A percentile compares a stretch with the other conserved stretches of the same genome.
Conservation (phyloP, 2,113 vertebrate species). For the Hypocryptadius cinnamomeus region DNA sequence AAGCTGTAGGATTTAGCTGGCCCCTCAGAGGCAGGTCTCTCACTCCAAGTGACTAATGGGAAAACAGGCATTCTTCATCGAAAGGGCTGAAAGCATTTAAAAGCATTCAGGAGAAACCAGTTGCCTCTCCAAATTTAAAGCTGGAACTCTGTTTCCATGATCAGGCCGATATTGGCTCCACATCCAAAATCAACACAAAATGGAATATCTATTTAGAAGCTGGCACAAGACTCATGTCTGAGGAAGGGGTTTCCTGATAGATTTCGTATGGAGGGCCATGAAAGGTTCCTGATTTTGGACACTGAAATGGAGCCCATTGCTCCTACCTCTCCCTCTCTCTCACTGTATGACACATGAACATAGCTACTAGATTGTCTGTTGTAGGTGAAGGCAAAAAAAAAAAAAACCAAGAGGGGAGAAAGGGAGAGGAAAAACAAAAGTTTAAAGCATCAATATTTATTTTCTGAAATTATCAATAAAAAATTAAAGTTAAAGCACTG, state of each 20-base stretch:
- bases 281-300: background rate
- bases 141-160: background rate
- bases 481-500: background rate
- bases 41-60: background rate
- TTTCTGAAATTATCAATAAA: background rate
- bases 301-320: background rate
- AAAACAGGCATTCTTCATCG: background rate
- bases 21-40: background rate
- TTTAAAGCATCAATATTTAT: background rate
- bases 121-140: background rate
- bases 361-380: background rate
- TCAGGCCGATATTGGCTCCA: background rate
- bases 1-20: background rate
- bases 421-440: no score
- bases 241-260: background rate
- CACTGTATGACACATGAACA: background rate
- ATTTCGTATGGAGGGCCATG: background rate
- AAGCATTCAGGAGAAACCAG: background rate
- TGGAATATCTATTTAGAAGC: background rate
- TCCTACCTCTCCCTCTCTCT: background rate
- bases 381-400: no score
- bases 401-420: background rate
- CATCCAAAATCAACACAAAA: conserved; percentile 10
- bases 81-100: background rate
- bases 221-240: background rate